Evolutionary conservation across 2,888 invertebrate genomes (phyloP).

Genomic region (Synergus japonicus): DNA sequence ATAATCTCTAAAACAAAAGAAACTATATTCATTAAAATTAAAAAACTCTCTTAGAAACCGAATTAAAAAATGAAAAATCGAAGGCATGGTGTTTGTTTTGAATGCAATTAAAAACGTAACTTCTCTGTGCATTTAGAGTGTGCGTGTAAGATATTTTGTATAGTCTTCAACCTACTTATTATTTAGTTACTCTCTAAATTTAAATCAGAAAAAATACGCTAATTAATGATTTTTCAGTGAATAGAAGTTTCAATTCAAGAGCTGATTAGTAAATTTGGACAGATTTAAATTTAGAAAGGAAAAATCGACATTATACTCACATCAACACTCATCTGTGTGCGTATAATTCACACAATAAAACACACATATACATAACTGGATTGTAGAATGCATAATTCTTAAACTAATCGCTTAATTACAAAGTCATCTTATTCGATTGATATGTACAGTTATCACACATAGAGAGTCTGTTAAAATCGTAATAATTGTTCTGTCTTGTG

Average conservation of each 20-base stretch:
- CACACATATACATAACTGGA: conserved; percentile 45
- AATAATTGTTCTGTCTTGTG: conserved; percentile 29
- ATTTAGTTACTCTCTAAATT: conserved; percentile 24
- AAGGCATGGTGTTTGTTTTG: conserved; percentile 1
- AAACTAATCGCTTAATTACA: conserved; percentile 49
- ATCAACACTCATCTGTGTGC: conserved; percentile 48
- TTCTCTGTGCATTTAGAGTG: conserved; percentile 10
- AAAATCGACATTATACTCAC: conserved; percentile 50
- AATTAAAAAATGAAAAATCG: conserved; percentile 7
- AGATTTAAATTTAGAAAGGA: conserved; percentile 24
- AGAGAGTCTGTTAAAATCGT: conserved; percentile 52
- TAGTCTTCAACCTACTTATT: neutral
- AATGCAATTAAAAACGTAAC: neutral
- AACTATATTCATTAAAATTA: neutral
- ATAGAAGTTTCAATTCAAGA: neutral
- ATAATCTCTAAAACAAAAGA: too few species aligned
- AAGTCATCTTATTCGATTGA: conserved; percentile 57
- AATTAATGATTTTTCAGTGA: neutral
- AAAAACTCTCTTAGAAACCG: neutral
- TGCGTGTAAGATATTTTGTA: conserved; percentile 17
- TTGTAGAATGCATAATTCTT: conserved; percentile 42
- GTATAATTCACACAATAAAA: conserved; percentile 50
- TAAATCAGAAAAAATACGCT: conserved; percentile 4
- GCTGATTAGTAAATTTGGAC: neutral
- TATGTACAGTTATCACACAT: conserved; percentile 64